These are phyloP conservation scores for Xenus cinereus DNA, from an alignment of 2,113 vertebrate species.

Conservation along the genomic window DNA sequence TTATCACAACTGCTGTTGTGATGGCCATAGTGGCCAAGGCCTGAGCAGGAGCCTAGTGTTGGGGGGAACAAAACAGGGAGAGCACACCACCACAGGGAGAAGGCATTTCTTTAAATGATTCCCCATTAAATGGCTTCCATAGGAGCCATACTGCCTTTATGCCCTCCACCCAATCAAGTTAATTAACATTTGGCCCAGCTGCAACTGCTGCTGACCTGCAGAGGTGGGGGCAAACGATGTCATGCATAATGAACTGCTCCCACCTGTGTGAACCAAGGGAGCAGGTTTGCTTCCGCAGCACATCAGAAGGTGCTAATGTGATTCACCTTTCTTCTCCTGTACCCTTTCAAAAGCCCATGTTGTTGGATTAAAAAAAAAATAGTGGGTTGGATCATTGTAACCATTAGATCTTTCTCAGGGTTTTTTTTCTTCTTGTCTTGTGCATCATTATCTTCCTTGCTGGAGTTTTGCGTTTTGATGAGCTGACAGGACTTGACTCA, in stretches of 20 bases:
- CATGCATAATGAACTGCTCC: background rate
- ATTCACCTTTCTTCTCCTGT: background rate
- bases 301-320: background rate
- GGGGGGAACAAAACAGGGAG: no score
- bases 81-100: no score
- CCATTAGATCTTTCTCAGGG: background rate
- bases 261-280: rapidly evolving
- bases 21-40: no score
- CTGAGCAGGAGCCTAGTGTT: no score
- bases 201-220: background rate
- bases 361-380: background rate
- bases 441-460: background rate
- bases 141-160: background rate
- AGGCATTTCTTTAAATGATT: background rate
- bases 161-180: background rate
- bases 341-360: background rate
- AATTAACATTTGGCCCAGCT: background rate
- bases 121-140: background rate
- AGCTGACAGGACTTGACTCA: background rate
- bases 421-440: background rate
- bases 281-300: background rate
- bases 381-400: background rate
- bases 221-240: background rate
- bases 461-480: background rate
- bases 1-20: no score